Evolutionary conservation across 2,888 invertebrate species (phyloP), one percentile per base, ranked within the genome.

Genomic region (Minunthozetes semirufus): DNA sequence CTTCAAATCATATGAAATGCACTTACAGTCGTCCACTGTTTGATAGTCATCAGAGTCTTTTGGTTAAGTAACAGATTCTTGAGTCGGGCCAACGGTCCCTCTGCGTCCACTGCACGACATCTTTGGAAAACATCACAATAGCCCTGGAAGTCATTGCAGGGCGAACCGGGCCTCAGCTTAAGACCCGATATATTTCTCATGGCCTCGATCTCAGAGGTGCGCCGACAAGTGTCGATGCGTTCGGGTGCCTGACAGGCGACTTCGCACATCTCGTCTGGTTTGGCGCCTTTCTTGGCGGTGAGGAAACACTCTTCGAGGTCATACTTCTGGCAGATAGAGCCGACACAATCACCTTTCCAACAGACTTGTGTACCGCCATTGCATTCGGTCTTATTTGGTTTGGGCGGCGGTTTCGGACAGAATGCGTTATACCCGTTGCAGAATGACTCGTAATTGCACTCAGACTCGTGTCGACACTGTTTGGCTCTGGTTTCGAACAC

Each of bases 51-150:
- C 77, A 97, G 86, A 1, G 95, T 96, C 80, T 94, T 90, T 79
- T 90, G 89, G 84, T 94, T 94, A 80, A 98, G 89, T 27, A 98
- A 87, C 71, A 97, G 87, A 85, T 97, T 98, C 87, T 98, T 98
- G 76, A 99, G 88, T 73, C 97, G 88, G 27, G 94, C 95, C 78
- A 99, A 86, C 2, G 99, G 99, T 8, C 99, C 99, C 81, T 99
- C 98, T 0, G 98, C 97, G 85, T 99, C 98, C 27, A 99, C 97
- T 0, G 94, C 94, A 79, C 99, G 90, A 83, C 99, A 99, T 84
- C 96, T 97, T 73, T 94, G 89, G 86, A 99, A 99, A 78, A 99
- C 98, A 86, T 99, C 99, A 86, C 99, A 99, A 85, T 99, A 99
- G 73, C 99, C 98, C 89, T 92, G 84, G 86, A 95, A 99, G 85